Evolutionary conservation across 2,797 vertebrate species (phyloP).

Genomic region (Columba guinea): DNA sequence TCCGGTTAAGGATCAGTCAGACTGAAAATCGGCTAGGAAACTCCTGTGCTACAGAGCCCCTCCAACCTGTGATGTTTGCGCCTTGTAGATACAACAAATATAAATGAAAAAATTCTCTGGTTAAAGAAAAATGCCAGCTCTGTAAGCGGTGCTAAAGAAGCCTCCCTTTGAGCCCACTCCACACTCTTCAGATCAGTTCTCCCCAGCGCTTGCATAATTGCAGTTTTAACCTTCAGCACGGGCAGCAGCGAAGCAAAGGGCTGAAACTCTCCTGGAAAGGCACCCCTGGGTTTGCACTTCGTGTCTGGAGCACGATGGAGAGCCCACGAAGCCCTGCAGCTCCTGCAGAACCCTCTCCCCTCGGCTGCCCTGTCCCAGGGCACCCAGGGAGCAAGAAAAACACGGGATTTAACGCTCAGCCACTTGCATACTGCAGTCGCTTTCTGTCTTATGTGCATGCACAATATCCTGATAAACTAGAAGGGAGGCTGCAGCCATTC

Average conservation of each 20-base stretch:
- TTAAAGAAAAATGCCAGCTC: neutral
- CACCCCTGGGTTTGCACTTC: neutral
- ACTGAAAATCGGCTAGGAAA: neutral
- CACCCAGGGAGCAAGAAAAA: neutral
- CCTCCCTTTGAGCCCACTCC: neutral
- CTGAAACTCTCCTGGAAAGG: neutral
- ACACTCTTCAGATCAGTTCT: neutral
- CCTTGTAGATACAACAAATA: neutral
- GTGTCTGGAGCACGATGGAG: accelerated
- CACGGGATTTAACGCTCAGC: neutral
- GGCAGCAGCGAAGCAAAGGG: neutral
- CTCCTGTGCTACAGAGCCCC: neutral
- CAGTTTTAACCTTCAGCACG: neutral
- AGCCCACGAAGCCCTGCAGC: neutral
- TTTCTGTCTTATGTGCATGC: neutral
- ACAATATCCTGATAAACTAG: conserved; percentile 23
- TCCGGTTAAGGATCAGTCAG: neutral
- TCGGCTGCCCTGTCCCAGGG: neutral
- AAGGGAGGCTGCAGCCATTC: neutral
- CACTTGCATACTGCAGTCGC: neutral
- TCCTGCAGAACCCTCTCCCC: neutral
- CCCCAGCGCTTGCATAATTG: neutral
- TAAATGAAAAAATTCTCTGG: neutral
- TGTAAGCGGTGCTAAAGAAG: neutral
- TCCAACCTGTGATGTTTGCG: neutral